Conservation (phyloP, 2,113 vertebrate genomes). For the Chionodraco myersi region DNA sequence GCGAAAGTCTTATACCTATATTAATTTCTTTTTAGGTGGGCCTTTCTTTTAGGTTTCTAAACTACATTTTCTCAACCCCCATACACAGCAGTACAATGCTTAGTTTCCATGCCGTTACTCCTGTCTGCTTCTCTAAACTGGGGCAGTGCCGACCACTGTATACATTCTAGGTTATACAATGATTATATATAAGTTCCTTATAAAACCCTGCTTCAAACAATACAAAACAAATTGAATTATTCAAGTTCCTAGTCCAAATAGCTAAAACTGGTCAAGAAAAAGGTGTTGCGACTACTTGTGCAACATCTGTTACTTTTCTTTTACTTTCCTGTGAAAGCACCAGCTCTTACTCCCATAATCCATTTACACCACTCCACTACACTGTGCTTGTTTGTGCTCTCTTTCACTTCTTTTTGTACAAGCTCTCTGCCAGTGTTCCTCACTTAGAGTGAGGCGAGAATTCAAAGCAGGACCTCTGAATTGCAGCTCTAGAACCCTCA, state of each 20-base stretch:
- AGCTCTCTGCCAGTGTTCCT: constrained; percentile 10
- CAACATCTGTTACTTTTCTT: not conserved
- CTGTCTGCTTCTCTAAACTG: too few species aligned
- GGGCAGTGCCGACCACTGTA: too few species aligned
- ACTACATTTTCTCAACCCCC: too few species aligned
- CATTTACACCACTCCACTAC: not conserved
- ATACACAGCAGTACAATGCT: too few species aligned
- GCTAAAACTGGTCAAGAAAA: not conserved
- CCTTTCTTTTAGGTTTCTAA: too few species aligned
- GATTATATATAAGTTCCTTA: too few species aligned
- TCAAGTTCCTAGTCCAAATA: not conserved
- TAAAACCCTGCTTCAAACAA: too few species aligned
- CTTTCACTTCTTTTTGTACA: constrained; percentile 24
- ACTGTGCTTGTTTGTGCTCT: constrained; percentile 7
- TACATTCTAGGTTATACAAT: too few species aligned
- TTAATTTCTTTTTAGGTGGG: too few species aligned
- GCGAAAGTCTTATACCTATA: too few species aligned
- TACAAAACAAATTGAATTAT: too few species aligned
- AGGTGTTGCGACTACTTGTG: not conserved
- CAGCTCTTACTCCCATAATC: not conserved
- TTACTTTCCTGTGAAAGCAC: not conserved
- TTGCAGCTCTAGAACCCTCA: constrained; percentile 29
- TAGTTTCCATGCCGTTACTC: too few species aligned
- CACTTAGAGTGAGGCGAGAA: constrained; percentile 19
- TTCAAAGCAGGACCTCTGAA: constrained; percentile 22